Conservation (phyloP, 23 tunicate genomes). For the Phallusia fumigata region DNA sequence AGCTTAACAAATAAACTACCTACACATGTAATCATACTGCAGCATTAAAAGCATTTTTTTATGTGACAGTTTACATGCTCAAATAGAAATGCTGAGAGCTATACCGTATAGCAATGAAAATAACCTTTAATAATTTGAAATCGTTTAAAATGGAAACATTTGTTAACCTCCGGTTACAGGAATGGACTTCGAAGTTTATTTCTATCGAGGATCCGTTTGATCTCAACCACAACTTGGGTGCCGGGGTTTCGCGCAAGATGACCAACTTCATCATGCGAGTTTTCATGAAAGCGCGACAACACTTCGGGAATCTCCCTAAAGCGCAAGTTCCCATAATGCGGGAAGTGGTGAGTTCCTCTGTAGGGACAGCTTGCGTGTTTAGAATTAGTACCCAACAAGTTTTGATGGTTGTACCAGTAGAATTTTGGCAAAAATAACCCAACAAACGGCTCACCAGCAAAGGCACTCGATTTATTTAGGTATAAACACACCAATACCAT, state of each 20-base stretch:
- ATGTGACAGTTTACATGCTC: no score
- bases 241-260: constrained; percentile 90
- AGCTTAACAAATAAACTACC: no score
- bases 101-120: no score
- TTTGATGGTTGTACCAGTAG: not conserved
- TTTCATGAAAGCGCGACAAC: constrained; percentile 60
- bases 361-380: not conserved
- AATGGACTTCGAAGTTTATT: constrained; percentile 89
- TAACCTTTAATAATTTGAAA: no score
- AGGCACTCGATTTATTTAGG: no score
- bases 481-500: no score
- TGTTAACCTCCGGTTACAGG: constrained; percentile 19
- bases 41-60: no score
- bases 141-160: no score
- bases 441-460: no score
- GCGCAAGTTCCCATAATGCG: not conserved
- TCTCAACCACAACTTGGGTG: constrained; percentile 82
- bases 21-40: no score
- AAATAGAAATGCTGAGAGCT: no score
- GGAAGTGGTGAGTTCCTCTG: not conserved
- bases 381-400: not conserved
- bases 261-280: constrained; percentile 64
- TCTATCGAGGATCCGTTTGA: constrained; percentile 99
- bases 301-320: constrained; percentile 47
- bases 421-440: no score